A percentile compares a stretch with the other conserved stretches of the same genome.
Conservation (phyloP, 1,140 invertebrate genomes). For the Matsumurasca onukii region DNA sequence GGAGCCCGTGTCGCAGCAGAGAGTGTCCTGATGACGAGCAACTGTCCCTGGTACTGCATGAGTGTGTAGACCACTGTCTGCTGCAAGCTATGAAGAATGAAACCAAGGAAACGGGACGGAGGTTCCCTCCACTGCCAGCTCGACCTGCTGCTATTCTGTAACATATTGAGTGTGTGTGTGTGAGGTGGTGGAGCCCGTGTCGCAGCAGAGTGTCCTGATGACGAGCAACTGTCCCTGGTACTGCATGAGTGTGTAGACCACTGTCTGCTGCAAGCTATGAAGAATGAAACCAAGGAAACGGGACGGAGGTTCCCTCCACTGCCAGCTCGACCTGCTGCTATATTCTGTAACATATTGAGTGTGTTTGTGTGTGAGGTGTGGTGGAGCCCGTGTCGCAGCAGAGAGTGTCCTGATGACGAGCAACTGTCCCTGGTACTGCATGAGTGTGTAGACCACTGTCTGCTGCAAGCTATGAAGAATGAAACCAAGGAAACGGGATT, state of each 20-base stretch:
- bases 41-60: slow-evolving; percentile 64
- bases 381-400: slow-evolving; percentile 74
- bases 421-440: slow-evolving; percentile 68
- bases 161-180: no score
- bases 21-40: slow-evolving; percentile 72
- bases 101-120: no score
- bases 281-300: slow-evolving; percentile 5
- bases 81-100: slow-evolving; percentile 40
- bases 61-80: slow-evolving; percentile 67
- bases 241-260: slow-evolving; percentile 68
- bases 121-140: no score
- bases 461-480: slow-evolving; percentile 44
- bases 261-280: slow-evolving; percentile 52
- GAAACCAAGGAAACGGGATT: background rate
- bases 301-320: no score
- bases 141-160: no score
- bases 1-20: slow-evolving; percentile 71
- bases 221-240: slow-evolving; percentile 67
- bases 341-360: no score
- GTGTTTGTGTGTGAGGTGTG: no score
- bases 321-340: no score
- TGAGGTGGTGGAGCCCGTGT: slow-evolving; percentile 70
- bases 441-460: slow-evolving; percentile 67
- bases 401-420: slow-evolving; percentile 70
- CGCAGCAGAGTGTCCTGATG: slow-evolving; percentile 71